Evolutionary conservation across 1,140 invertebrate genomes (phyloP).

Genomic region (Drosophila prosaltans): DNA sequence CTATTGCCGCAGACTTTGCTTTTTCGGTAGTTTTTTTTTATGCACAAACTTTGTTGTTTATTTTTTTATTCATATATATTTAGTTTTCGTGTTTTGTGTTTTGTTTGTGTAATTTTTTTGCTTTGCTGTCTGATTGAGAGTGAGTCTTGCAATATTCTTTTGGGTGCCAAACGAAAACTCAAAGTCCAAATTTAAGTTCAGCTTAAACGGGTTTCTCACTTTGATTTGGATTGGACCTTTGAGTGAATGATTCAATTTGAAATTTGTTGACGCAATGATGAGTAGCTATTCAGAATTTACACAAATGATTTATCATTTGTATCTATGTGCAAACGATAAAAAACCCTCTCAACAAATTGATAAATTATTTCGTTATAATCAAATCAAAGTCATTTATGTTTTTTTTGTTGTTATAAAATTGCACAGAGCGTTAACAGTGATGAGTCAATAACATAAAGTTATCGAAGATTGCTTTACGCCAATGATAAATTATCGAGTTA

Average conservation of each 20-base stretch:
- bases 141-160: slow-evolving; percentile 8
- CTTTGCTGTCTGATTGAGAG: slow-evolving; percentile 41
- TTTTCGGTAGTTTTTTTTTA: slow-evolving; percentile 17
- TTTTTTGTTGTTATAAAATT: no score
- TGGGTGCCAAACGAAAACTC: neutral
- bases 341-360: neutral
- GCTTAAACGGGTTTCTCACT: slow-evolving; percentile 7
- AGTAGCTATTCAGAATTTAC: neutral
- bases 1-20: slow-evolving; percentile 65
- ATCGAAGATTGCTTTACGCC: no score
- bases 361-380: neutral
- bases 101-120: slow-evolving; percentile 22
- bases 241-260: slow-evolving; percentile 9
- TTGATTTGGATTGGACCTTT: slow-evolving; percentile 14
- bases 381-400: neutral
- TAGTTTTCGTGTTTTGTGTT: slow-evolving; percentile 27
- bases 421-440: no score
- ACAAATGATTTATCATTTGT: neutral
- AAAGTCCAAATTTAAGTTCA: slow-evolving; percentile 8
- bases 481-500: no score
- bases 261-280: neutral
- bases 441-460: no score
- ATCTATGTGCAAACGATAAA: neutral
- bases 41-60: slow-evolving; percentile 10
- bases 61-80: slow-evolving; percentile 10